phyloP scores from a whole-genome alignment of 2,797 vertebrate genomes.

The Botia kubotai region DNA sequence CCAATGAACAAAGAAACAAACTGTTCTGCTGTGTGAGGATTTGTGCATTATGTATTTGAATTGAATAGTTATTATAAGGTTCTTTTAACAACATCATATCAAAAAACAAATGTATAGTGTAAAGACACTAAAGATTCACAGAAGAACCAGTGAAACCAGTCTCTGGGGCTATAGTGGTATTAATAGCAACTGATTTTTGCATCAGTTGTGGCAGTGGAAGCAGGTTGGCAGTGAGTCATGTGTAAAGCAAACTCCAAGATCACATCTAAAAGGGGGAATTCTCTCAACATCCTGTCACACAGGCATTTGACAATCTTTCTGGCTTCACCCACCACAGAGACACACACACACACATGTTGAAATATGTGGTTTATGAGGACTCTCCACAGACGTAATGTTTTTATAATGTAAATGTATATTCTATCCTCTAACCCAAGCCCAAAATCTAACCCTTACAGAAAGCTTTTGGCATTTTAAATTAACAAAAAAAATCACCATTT shows the following conservation, averaged over 20 bases:
- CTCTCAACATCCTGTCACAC: too few relatives aligned
- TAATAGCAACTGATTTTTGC: constrained; percentile 12
- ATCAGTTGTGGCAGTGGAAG: neutral
- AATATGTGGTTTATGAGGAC: too few relatives aligned
- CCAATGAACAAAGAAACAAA: neutral
- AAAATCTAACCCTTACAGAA: too few relatives aligned
- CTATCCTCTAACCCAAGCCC: too few relatives aligned
- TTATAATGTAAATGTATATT: too few relatives aligned
- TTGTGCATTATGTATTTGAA: neutral
- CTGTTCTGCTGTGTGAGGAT: neutral
- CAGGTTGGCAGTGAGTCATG: neutral
- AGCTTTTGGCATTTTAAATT: too few relatives aligned
- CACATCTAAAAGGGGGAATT: neutral
- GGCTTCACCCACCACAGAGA: too few relatives aligned
- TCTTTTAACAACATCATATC: neutral
- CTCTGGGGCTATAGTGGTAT: neutral
- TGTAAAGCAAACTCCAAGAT: neutral
- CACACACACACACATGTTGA: too few relatives aligned
- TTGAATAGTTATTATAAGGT: neutral
- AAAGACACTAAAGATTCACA: neutral
- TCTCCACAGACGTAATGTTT: too few relatives aligned
- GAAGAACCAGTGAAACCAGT: constrained; percentile 12
- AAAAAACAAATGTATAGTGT: neutral
- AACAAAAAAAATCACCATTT: too few relatives aligned
- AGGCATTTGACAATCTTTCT: too few relatives aligned